Evolutionary conservation across 2,113 vertebrate genomes (phyloP).

Genomic region (Burhinus oedicnemus): DNA sequence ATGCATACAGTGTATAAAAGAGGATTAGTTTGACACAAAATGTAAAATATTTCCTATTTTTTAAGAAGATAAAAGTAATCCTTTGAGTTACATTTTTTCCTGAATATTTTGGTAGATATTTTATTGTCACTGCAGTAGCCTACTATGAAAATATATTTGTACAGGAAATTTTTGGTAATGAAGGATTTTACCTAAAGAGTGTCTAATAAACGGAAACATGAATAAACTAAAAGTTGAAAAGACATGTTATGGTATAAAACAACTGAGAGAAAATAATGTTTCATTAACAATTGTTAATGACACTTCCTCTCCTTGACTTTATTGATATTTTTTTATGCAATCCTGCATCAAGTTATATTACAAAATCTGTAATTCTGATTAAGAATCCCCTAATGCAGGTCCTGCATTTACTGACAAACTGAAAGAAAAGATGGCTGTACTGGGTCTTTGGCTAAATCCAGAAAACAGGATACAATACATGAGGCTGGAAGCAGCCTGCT

Average conservation of each 20-base stretch:
- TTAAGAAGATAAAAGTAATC: conserved; percentile 8
- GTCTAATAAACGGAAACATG: background rate
- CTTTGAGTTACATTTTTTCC: background rate
- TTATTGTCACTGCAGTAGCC: background rate
- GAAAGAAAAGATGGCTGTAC: background rate
- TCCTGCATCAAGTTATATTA: background rate
- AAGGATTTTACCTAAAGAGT: background rate
- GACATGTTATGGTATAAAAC: background rate
- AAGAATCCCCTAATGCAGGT: background rate
- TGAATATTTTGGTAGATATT: background rate
- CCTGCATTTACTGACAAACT: background rate
- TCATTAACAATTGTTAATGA: background rate
- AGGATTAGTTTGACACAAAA: conserved; percentile 19
- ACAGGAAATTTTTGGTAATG: background rate
- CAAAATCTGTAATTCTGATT: background rate
- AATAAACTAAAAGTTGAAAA: background rate
- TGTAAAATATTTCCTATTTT: background rate
- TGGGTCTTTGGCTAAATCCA: background rate
- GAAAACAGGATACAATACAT: background rate
- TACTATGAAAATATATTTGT: background rate
- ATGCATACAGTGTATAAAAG: background rate
- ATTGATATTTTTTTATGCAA: background rate
- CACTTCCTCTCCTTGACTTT: background rate
- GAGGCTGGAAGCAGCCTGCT: background rate
- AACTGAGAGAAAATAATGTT: background rate